Evolutionary conservation across 2,888 invertebrate species (phyloP).

Genomic region (Nipponacmea schrenckii): DNA sequence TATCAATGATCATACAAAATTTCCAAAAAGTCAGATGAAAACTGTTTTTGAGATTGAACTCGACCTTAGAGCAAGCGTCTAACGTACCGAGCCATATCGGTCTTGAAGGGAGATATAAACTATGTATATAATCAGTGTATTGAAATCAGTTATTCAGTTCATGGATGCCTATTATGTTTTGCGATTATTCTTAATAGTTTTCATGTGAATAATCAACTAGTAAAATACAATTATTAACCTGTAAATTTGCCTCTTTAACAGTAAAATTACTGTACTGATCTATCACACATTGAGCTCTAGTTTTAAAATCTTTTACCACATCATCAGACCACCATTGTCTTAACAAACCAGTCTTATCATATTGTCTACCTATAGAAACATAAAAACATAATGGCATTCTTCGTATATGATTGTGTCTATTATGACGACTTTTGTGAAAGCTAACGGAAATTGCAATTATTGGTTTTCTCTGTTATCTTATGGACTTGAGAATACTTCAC

Average conservation of each 20-base stretch:
- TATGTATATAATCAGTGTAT: no score
- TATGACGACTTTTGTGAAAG: background rate
- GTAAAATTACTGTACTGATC: constrained; percentile 89
- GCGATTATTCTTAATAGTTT: no score
- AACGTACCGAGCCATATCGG: no score
- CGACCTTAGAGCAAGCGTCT: no score
- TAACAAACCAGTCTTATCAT: constrained; percentile 93
- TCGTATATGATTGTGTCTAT: background rate
- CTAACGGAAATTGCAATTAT: background rate
- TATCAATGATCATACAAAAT: no score
- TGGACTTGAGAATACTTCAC: background rate
- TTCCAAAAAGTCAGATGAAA: no score
- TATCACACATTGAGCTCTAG: constrained; percentile 86
- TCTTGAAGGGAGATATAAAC: no score
- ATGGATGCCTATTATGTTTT: no score
- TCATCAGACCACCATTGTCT: constrained; percentile 98
- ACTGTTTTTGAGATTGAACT: no score
- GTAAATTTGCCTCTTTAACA: constrained; percentile 70
- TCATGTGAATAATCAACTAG: no score
- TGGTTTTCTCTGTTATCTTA: no score
- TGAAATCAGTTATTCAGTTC: no score
- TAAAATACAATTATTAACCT: constrained; percentile 36
- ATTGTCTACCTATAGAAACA: constrained; percentile 79
- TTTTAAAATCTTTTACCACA: constrained; percentile 88
- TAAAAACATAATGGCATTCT: background rate